phyloP scores from a whole-genome alignment of 2,888 invertebrate species.

The Lasioglossum pauxillum region DNA sequence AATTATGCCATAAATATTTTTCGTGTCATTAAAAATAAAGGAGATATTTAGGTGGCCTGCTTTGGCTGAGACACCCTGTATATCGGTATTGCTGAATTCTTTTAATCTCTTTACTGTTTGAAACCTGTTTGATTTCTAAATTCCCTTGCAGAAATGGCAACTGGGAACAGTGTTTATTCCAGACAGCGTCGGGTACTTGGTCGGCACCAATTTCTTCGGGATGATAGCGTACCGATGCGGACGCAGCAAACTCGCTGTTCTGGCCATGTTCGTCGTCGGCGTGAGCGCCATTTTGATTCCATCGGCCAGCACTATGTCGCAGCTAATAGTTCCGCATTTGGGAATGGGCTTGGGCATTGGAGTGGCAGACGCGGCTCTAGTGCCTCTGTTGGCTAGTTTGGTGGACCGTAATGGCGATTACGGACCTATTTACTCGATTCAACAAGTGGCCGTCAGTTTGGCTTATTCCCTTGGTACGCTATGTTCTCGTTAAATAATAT shows the following conservation, averaged over 20 bases:
- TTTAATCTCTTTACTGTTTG: neutral
- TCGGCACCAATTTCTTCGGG: constrained; percentile 93
- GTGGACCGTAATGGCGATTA: constrained; percentile 90
- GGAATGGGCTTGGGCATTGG: constrained; percentile 93
- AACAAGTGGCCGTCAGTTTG: constrained; percentile 92
- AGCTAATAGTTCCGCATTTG: constrained; percentile 91
- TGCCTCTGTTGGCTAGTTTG: constrained; percentile 91
- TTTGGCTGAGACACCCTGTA: too few relatives aligned
- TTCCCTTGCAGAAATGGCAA: constrained; percentile 87
- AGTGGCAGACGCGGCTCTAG: constrained; percentile 91
- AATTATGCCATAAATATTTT: too few relatives aligned
- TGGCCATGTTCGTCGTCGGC: constrained; percentile 88
- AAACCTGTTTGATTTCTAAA: neutral
- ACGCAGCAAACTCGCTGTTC: constrained; percentile 88
- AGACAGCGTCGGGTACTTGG: constrained; percentile 92
- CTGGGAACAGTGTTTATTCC: constrained; percentile 93
- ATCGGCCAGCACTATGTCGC: constrained; percentile 87
- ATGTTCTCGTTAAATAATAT: constrained; percentile 1
- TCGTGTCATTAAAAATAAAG: too few relatives aligned
- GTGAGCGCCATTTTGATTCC: constrained; percentile 89
- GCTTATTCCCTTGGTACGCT: constrained; percentile 90
- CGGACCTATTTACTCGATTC: constrained; percentile 93
- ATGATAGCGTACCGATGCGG: constrained; percentile 88
- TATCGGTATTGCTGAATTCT: too few relatives aligned
- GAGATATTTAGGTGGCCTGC: too few relatives aligned